Evolutionary conservation across 2,888 invertebrate genomes (phyloP), one percentile per base, ranked within the genome.

Genomic region (Suillia variegata): DNA sequence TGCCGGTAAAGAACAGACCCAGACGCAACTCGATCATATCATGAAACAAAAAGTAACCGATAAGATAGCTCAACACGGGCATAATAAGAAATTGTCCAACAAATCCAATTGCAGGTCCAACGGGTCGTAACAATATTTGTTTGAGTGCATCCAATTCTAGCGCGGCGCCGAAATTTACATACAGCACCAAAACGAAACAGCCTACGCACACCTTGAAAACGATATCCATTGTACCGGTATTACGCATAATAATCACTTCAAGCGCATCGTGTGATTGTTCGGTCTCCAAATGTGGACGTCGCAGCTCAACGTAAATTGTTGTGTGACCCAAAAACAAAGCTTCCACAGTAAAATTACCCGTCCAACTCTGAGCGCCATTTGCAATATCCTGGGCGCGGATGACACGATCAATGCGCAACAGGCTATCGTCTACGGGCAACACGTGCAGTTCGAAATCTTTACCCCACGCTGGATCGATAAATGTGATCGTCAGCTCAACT

Each of bases 151-250:
- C 82, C 87, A 91, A 88, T 75, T 93, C 89, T 80, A 94, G 84
- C 0, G 92, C 92, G 77, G 93, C 93, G 1, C 94, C 94, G 83
- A 94, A 93, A 84, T 94, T 94, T 61, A 94, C 88, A 77, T 92
- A 93, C 70, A 93, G 88, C 26, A 94, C 82, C 1, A 90, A 88
- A 12, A 91, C 88, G 63, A 94, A 85, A 33, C 86, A 82, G 2
- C 88, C 89, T 12, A 94, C 90, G 67, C 89, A 89, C 49, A 83
- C 84, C 0, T 87, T 87, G 75, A 93, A 94, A 13, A 90, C 79
- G 2, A 80, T 85, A 80, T 93, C 92, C 50, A 91, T 86, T 26
- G 86, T 68, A 47, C 89, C 82, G 63, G 86, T 81, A 47, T 85
- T 84, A 18, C 90, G 80, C 52, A 85, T 79, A 2, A 90, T 86